phyloP scores from a whole-genome alignment of 2,888 invertebrate species.

The Xylota segnis region DNA sequence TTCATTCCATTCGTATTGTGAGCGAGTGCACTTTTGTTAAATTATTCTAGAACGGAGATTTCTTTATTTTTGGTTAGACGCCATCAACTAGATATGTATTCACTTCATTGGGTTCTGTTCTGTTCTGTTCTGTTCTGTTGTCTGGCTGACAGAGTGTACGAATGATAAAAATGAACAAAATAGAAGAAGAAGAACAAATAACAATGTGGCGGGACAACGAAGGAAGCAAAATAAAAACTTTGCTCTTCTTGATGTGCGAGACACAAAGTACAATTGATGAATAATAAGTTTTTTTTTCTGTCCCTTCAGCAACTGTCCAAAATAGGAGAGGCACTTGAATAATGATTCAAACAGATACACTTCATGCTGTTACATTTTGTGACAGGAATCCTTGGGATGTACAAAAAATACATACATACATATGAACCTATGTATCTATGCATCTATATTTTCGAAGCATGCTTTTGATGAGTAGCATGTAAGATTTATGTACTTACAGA shows the following conservation, averaged over 20 bases:
- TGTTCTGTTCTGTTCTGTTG: conserved; percentile 42
- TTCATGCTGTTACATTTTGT: conserved; percentile 50
- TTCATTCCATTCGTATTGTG: conserved; percentile 73
- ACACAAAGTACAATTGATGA: conserved; percentile 74
- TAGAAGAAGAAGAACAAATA: conserved; percentile 54
- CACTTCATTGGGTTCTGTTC: conserved; percentile 59
- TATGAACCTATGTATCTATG: no score
- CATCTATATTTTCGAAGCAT: no score
- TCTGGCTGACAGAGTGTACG: conserved; percentile 52
- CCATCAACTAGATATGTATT: conserved; percentile 38
- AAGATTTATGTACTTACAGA: no score
- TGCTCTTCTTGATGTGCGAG: conserved; percentile 59
- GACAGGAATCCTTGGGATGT: conserved; percentile 3
- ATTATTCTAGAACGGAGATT: conserved; percentile 70
- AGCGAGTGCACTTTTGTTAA: conserved; percentile 75
- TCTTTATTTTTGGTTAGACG: conserved; percentile 61
- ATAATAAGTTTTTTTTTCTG: conserved; percentile 69
- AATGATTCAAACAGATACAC: conserved; percentile 58
- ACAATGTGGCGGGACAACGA: conserved; percentile 25
- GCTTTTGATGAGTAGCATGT: no score
- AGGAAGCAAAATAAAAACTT: conserved; percentile 58
- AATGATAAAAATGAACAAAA: conserved; percentile 58
- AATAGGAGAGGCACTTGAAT: conserved; percentile 60
- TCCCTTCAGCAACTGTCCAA: conserved; percentile 71
- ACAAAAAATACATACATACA: neutral